phyloP scores from a whole-genome alignment of 1,140 invertebrate genomes.

The Vanessa tameamea region DNA sequence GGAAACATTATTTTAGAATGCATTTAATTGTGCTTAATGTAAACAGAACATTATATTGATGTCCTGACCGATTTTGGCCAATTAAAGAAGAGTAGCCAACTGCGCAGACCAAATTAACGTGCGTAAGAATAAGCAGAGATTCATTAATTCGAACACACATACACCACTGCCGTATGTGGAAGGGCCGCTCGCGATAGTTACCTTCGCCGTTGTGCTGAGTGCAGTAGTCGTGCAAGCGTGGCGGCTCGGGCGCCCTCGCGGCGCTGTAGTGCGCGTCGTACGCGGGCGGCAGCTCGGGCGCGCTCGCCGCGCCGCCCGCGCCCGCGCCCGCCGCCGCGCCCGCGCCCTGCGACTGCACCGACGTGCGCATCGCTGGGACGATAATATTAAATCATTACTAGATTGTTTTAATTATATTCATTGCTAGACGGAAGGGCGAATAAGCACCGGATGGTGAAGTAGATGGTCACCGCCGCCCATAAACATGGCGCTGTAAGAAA shows the following conservation, averaged over 20 bases:
- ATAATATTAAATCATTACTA: background rate
- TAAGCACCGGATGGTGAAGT: no score
- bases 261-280: slow-evolving; percentile 45
- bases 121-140: no score
- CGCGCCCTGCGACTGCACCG: slow-evolving; percentile 40
- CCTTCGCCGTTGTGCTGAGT: slow-evolving; percentile 19
- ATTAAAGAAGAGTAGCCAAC: no score
- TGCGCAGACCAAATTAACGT: no score
- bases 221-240: slow-evolving; percentile 20
- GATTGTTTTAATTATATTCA: background rate
- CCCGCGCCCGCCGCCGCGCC: slow-evolving; percentile 9
- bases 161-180: background rate
- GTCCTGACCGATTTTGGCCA: no score
- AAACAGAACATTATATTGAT: no score
- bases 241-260: slow-evolving; percentile 33
- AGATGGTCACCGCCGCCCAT: no score
- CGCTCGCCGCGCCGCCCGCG: slow-evolving; percentile 21
- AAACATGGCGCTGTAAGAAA: no score
- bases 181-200: background rate
- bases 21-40: no score
- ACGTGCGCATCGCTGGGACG: slow-evolving; percentile 42
- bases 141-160: no score
- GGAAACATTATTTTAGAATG: no score
- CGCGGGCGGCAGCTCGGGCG: slow-evolving; percentile 49
- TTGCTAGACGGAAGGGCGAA: background rate